Evolutionary conservation across 2,797 vertebrate genomes (phyloP).

Genomic region (Bradypodion pumilum): DNA sequence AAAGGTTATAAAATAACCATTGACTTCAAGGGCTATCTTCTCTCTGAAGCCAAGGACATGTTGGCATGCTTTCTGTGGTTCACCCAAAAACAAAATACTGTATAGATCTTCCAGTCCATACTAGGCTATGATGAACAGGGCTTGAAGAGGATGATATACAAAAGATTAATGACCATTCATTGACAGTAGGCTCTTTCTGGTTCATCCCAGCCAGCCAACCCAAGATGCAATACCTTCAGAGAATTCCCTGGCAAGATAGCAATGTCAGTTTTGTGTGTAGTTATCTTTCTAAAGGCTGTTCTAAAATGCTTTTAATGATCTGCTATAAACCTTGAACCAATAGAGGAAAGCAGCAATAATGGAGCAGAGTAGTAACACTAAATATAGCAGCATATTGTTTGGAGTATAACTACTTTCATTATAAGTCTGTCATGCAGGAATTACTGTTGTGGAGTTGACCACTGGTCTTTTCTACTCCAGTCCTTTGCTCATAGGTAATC

Average conservation of each 20-base stretch:
- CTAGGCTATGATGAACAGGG: slow-evolving; percentile 50
- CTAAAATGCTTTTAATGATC: slow-evolving; percentile 36
- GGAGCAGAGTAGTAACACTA: background rate
- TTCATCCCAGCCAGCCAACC: slow-evolving; percentile 43
- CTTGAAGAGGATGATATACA: background rate
- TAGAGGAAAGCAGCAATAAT: slow-evolving; percentile 29
- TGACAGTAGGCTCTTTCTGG: slow-evolving; percentile 37
- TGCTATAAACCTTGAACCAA: slow-evolving; percentile 37
- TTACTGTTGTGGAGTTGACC: slow-evolving; percentile 6
- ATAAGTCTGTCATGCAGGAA: slow-evolving; percentile 9
- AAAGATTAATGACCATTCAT: slow-evolving; percentile 3
- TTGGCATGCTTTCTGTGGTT: slow-evolving; percentile 52
- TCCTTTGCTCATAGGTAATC: slow-evolving; percentile 12
- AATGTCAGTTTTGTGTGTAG: background rate
- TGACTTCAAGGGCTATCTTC: slow-evolving; percentile 48
- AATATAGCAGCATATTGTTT: slow-evolving; percentile 24
- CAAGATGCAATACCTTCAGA: slow-evolving; percentile 52
- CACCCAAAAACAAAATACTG: background rate
- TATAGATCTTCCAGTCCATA: slow-evolving; percentile 38
- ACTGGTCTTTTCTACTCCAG: background rate
- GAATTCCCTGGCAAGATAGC: slow-evolving; percentile 45
- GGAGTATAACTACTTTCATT: slow-evolving; percentile 11
- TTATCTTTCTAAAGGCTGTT: slow-evolving; percentile 26
- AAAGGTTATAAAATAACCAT: slow-evolving; percentile 48
- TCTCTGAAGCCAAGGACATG: slow-evolving; percentile 49